A percentile compares a stretch with the other conserved stretches of the same genome.
Conservation (phyloP, 2,797 vertebrate species). For the Myoxocephalus aenaeus region DNA sequence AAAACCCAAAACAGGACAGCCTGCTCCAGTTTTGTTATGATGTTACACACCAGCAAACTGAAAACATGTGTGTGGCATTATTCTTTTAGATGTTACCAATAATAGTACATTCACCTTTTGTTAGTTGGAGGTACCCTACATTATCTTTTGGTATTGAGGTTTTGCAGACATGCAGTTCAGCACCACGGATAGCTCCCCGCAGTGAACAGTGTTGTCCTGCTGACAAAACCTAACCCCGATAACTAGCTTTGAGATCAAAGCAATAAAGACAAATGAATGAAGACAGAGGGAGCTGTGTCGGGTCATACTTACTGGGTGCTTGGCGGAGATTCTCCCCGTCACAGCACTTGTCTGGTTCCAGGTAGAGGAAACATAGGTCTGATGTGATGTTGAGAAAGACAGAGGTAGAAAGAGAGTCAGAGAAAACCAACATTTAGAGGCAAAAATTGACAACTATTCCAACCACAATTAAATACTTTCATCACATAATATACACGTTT, state of each 20-base stretch:
- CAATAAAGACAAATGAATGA: constrained; percentile 10
- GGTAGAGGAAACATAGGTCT: constrained; percentile 87
- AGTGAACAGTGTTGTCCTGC: not conserved
- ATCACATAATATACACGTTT: not conserved
- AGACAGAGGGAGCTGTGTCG: not conserved
- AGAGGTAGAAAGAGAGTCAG: not conserved
- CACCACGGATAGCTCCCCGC: constrained; percentile 60
- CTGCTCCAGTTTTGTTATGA: not conserved
- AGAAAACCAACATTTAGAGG: constrained; percentile 2
- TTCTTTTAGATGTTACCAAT: not conserved
- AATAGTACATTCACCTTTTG: not conserved
- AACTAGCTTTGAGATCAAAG: not conserved
- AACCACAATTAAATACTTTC: not conserved
- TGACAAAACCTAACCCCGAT: not conserved
- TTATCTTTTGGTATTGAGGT: not conserved
- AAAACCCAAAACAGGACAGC: not conserved
- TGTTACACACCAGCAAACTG: not conserved
- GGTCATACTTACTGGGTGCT: constrained; percentile 88
- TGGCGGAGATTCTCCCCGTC: constrained; percentile 91
- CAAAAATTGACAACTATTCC: not conserved
- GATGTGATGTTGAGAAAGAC: constrained; percentile 18
- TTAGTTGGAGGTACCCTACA: no score
- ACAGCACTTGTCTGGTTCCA: constrained; percentile 94
- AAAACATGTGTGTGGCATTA: not conserved
- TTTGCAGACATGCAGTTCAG: constrained; percentile 34